Conservation (phyloP, 2,113 vertebrate genomes). For the Etheostoma spectabile region DNA sequence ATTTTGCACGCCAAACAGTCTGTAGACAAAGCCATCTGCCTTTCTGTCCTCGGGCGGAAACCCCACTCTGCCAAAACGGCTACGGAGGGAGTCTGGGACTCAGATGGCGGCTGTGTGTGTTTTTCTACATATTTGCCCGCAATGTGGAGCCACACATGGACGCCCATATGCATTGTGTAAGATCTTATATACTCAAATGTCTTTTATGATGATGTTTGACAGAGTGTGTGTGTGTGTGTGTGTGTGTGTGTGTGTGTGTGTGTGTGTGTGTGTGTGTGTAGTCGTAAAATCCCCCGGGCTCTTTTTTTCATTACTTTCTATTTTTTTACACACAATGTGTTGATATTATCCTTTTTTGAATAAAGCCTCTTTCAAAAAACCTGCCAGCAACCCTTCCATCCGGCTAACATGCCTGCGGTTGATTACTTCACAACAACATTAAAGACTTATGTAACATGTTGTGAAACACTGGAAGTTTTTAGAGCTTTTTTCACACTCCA, state of each 20-base stretch:
- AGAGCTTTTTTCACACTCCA: not conserved
- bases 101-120: conserved; percentile 58
- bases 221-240: not conserved
- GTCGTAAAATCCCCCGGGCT: conserved; percentile 19
- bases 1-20: conserved; percentile 44
- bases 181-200: conserved; percentile 10
- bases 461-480: not conserved
- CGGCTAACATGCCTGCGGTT: not conserved
- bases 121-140: conserved; percentile 7
- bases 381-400: conserved; percentile 6
- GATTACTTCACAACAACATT: not conserved
- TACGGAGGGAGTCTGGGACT: conserved; percentile 46
- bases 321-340: conserved; percentile 40
- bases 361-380: conserved; percentile 4
- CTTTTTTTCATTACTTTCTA: conserved; percentile 31
- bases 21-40: conserved; percentile 72
- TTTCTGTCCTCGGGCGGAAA: conserved; percentile 61
- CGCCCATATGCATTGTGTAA: conserved; percentile 32
- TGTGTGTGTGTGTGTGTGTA: too few species aligned
- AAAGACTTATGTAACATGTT: conserved; percentile 26
- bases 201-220: conserved; percentile 23
- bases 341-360: conserved; percentile 26
- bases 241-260: conserved; percentile 6
- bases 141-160: conserved; percentile 21
- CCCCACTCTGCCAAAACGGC: conserved; percentile 41